phyloP scores from a whole-genome alignment of 2,113 vertebrate genomes.

The Ascaphus truei region DNA sequence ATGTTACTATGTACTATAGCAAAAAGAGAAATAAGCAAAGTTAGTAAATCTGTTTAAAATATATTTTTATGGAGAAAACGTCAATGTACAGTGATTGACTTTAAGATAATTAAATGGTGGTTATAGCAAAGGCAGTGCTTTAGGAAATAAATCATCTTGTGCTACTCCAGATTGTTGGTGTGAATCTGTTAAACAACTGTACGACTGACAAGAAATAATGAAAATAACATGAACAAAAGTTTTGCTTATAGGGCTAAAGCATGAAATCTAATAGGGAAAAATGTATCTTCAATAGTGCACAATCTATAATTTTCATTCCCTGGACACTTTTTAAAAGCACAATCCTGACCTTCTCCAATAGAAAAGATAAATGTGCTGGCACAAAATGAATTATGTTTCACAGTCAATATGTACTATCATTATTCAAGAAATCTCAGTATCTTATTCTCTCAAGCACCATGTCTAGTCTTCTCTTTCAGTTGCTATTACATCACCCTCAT shows the following conservation, averaged over 20 bases:
- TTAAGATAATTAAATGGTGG: too few relatives aligned
- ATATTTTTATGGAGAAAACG: too few relatives aligned
- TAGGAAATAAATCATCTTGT: too few relatives aligned
- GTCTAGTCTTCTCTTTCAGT: constrained; percentile 16
- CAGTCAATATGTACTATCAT: constrained; percentile 17
- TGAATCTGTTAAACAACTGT: too few relatives aligned
- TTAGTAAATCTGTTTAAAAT: too few relatives aligned
- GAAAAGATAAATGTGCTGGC: constrained; percentile 16
- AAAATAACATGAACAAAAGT: background rate
- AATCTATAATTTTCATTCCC: background rate
- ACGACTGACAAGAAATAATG: background rate
- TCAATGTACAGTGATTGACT: too few relatives aligned
- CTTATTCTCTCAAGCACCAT: constrained; percentile 15
- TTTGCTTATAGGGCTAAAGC: background rate
- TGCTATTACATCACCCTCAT: constrained; percentile 21
- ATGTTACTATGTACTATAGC: too few relatives aligned
- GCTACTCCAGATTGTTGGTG: too few relatives aligned
- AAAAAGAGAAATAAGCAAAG: too few relatives aligned
- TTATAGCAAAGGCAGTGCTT: too few relatives aligned
- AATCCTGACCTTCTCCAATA: constrained; percentile 13
- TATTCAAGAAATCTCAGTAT: constrained; percentile 21
- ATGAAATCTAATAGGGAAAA: background rate
- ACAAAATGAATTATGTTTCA: constrained; percentile 31
- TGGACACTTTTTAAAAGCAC: constrained; percentile 19
- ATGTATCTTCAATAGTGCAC: background rate